Conservation (phyloP, 2,888 invertebrate genomes). For the Polyommatus icarus region DNA sequence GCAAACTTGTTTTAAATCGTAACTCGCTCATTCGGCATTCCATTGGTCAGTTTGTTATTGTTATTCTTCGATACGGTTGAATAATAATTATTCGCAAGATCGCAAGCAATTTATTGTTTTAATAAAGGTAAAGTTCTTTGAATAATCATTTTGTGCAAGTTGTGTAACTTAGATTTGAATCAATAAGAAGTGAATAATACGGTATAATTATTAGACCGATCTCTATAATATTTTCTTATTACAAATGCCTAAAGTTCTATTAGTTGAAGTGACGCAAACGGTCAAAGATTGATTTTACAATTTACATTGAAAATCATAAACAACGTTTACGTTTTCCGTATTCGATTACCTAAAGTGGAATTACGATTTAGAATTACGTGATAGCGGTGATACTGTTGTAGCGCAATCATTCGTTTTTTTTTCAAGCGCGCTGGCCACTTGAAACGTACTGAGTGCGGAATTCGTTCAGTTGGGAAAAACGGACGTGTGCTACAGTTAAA, state of each 20-base stretch:
- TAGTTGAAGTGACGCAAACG: not conserved
- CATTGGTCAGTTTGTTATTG: not conserved
- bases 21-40: not conserved
- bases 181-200: not conserved
- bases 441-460: no score
- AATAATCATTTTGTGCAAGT: not conserved
- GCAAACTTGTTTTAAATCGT: slow-evolving; percentile 38
- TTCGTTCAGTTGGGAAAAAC: no score
- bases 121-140: not conserved
- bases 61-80: not conserved
- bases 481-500: no score
- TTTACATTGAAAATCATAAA: not conserved
- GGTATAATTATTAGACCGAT: not conserved
- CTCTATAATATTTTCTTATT: not conserved
- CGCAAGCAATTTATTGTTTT: not conserved
- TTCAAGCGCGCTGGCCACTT: no score
- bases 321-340: no score
- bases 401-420: no score
- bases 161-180: not conserved
- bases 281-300: not conserved
- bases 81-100: not conserved
- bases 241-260: not conserved
- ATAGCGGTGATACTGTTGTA: no score
- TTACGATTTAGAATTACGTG: no score
- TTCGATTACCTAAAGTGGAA: no score